phyloP scores from a whole-genome alignment of 2,888 invertebrate species.

The Allacma fusca region DNA sequence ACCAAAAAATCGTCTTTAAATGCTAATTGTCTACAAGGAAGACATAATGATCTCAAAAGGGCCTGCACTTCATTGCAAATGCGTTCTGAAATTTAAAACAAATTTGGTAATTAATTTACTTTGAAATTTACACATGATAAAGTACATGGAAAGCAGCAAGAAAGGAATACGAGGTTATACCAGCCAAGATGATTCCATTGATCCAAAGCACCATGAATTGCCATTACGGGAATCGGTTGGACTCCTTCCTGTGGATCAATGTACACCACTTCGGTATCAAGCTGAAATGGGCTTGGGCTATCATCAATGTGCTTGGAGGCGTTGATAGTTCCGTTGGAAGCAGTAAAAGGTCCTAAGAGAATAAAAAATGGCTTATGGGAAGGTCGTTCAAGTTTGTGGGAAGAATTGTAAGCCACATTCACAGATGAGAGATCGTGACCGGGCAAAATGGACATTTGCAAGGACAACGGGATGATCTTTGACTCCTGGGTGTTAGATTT shows the following conservation, averaged over 20 bases:
- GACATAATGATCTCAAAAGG: too few relatives aligned
- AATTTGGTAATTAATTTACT: too few relatives aligned
- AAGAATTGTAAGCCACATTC: too few relatives aligned
- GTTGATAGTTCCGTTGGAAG: not conserved
- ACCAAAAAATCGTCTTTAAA: too few relatives aligned
- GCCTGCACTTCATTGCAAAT: too few relatives aligned
- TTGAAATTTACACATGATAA: too few relatives aligned
- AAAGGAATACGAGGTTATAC: too few relatives aligned
- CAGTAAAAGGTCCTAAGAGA: conserved; percentile 27
- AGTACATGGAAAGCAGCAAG: too few relatives aligned
- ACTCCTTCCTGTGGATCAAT: not conserved
- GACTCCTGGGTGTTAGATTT: not conserved
- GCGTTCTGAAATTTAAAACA: too few relatives aligned
- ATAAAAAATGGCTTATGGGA: conserved; percentile 22
- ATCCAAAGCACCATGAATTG: not conserved
- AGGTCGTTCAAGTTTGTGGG: not conserved
- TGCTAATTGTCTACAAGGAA: too few relatives aligned
- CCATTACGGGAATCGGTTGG: not conserved
- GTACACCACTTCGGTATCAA: not conserved
- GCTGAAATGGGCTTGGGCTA: too few relatives aligned
- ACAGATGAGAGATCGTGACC: too few relatives aligned
- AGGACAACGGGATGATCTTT: not conserved
- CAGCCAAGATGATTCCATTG: not conserved
- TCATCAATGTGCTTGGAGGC: not conserved
- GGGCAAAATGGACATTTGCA: not conserved